phyloP scores from a whole-genome alignment of 2,888 invertebrate species.

The Andrena haemorrhoa region DNA sequence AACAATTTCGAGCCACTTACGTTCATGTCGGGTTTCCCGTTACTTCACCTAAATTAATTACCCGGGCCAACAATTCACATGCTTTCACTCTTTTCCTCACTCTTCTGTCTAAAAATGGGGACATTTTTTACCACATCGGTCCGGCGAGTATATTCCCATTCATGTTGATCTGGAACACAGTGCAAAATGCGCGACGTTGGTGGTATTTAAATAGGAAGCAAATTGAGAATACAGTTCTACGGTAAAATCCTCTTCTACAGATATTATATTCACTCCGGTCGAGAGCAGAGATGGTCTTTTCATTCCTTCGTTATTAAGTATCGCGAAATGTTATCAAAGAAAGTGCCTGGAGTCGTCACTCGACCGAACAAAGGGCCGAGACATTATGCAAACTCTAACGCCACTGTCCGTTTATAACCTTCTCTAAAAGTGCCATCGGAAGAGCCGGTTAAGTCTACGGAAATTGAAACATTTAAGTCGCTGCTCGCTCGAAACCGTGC shows the following conservation, averaged over 20 bases:
- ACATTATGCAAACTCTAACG: conserved; percentile 36
- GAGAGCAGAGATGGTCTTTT: conserved; percentile 12
- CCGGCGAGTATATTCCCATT: too few species aligned
- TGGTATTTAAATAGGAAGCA: neutral
- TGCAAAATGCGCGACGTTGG: neutral
- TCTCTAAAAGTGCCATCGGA: conserved; percentile 9
- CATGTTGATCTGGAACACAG: too few species aligned
- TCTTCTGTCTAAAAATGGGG: too few species aligned
- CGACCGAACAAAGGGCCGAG: conserved; percentile 12
- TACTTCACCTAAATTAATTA: conserved; percentile 26
- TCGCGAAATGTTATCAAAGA: conserved; percentile 39
- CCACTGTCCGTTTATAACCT: conserved; percentile 35
- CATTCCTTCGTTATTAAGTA: conserved; percentile 30
- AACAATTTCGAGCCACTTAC: conserved; percentile 47
- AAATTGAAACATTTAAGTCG: conserved; percentile 34
- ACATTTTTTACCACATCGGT: too few species aligned
- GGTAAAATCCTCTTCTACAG: neutral
- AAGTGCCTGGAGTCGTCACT: conserved; percentile 11
- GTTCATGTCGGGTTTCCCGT: conserved; percentile 4
- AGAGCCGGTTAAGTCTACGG: conserved; percentile 7
- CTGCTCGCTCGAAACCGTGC: conserved; percentile 2
- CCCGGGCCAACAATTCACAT: neutral
- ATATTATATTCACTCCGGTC: conserved; percentile 18
- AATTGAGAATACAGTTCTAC: conserved; percentile 13
- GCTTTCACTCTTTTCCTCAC: too few species aligned